Evolutionary conservation across 2,888 invertebrate species (phyloP), one percentile per base, ranked within the genome.

Genomic region (Lymantria dispar): DNA sequence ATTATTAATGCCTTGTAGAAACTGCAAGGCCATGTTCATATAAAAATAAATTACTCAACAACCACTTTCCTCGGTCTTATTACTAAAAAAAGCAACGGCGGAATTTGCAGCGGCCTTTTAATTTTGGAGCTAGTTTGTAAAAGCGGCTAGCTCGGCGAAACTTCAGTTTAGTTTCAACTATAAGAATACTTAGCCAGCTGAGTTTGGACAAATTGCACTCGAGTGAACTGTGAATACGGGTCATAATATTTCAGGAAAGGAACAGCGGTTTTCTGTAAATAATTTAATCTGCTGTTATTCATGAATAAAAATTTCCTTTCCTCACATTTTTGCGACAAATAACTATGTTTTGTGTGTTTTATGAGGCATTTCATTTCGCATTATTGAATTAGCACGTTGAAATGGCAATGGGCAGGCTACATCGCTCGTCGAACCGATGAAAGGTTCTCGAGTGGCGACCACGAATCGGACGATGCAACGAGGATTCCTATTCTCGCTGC

Each of bases 171-270:
- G 80, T 80, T 76, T 78, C 74, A 70, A 72, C 75, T 68, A 57
- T 56, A 71, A 83, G 85, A 64, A 76, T 69, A 65, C 84, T 85
- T 64, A 63, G 62, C 72, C 68, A 70, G 78, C 76, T 74, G 22
- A 61, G 76, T 77, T 75, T 64, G 80, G 83, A 84, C 83, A 81
- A 85, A 87, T 85, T 87, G 82, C 76, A 79, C 85, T 76, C 83
- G 56, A 82, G 83, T 74, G 81, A 67, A 51, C 62, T 62, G 52
- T 43, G 47, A 54, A 76, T 60, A 58, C 52, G 74, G 76, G 70
- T 70, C 8, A n/a, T 15, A 30, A 46, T 59, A 56, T 45, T 59
- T 49, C 42, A 49, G 8, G 3, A 42, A 56, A 7, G 41, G 41
- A 51, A 54, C 42, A 0, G 42, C 43, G 47, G 22, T 52, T 53